phyloP scores from a whole-genome alignment of 2,797 vertebrate genomes.

The Eptatretus atami region DNA sequence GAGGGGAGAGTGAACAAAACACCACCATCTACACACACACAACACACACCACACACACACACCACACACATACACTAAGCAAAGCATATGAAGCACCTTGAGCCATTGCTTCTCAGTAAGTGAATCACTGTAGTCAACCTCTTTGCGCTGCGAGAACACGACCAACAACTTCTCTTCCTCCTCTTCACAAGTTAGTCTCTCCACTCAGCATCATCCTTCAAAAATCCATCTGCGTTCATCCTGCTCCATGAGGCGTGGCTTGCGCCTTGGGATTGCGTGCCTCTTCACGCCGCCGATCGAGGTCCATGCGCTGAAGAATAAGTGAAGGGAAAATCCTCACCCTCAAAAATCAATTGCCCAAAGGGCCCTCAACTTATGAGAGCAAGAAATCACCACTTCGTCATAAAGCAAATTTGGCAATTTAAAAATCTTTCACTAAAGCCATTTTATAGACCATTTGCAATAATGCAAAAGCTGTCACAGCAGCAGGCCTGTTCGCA shows the following conservation, averaged over 20 bases:
- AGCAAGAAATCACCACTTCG: no score
- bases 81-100: slow-evolving; percentile 18
- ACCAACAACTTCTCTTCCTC: slow-evolving; percentile 97
- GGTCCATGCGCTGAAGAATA: slow-evolving; percentile 46
- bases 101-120: slow-evolving; percentile 93
- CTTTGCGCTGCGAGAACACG: slow-evolving; percentile 68
- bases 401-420: no score
- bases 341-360: no score
- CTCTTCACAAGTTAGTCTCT: slow-evolving; percentile 67
- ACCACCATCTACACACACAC: no score
- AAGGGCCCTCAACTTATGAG: no score
- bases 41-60: no score
- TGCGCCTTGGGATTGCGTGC: slow-evolving; percentile 72
- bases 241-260: slow-evolving; percentile 77
- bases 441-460: no score
- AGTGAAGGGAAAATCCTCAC: slow-evolving; percentile 2
- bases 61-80: no score
- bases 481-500: no score
- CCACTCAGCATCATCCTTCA: slow-evolving; percentile 77
- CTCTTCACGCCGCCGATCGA: slow-evolving; percentile 64
- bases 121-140: slow-evolving; percentile 90
- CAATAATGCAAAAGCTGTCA: no score
- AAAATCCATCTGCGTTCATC: slow-evolving; percentile 70
- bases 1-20: no score
- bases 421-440: no score